Conservation (phyloP, 2,113 vertebrate species). For the Nansenia antarctica region DNA sequence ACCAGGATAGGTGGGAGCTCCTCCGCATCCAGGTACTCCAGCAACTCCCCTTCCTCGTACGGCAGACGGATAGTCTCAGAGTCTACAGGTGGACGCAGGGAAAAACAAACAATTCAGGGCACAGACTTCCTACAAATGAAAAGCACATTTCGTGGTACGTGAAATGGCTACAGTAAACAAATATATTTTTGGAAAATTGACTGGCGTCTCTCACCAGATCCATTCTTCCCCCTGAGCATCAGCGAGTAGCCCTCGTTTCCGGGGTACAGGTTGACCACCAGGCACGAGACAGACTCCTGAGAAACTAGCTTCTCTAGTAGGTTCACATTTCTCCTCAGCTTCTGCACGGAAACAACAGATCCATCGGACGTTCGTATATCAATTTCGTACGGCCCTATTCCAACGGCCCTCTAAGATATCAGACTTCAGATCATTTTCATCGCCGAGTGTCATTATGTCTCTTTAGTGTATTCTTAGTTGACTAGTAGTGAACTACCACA, state of each 20-base stretch:
- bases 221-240: constrained; percentile 99
- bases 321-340: constrained; percentile 98
- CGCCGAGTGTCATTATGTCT: no score
- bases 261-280: constrained; percentile 97
- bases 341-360: constrained; percentile 86
- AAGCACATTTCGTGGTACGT: no score
- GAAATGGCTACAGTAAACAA: not conserved
- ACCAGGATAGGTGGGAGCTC: constrained; percentile 97
- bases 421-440: no score
- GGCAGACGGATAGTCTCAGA: constrained; percentile 97
- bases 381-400: no score
- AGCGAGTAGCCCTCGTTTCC: constrained; percentile 98
- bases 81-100: constrained; percentile 69
- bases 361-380: no score
- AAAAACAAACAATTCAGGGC: not conserved
- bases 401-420: no score
- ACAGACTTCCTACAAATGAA: no score
- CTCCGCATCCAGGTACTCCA: constrained; percentile 97
- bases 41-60: constrained; percentile 94
- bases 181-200: not conserved
- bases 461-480: no score
- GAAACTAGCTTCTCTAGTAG: constrained; percentile 97
- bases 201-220: constrained; percentile 84
- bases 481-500: no score
- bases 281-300: constrained; percentile 93